These are phyloP conservation scores for Characodon lateralis DNA, from an alignment of 2,797 vertebrate genomes.

Conservation along the genomic window DNA sequence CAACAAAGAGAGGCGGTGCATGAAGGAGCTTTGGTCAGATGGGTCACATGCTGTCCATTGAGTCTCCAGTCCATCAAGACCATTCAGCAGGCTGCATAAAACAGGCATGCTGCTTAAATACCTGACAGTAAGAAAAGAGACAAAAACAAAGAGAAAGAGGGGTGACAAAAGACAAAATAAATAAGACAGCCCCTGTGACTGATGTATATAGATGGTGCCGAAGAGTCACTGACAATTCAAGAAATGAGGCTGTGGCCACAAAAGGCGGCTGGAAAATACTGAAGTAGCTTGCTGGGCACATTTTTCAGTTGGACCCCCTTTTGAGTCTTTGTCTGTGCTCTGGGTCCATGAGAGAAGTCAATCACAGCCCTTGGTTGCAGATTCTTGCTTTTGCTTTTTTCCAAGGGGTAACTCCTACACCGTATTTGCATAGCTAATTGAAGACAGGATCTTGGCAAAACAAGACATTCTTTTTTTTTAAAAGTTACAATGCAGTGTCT, in stretches of 20 bases:
- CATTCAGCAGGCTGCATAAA: slow-evolving; percentile 82
- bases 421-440: slow-evolving; percentile 66
- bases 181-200: slow-evolving; percentile 86
- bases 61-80: slow-evolving; percentile 80
- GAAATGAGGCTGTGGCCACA: slow-evolving; percentile 84
- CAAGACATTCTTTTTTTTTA: slow-evolving; percentile 46
- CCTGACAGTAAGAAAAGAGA: slow-evolving; percentile 84
- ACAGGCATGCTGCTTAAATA: slow-evolving; percentile 86
- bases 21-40: slow-evolving; percentile 85
- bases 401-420: slow-evolving; percentile 38
- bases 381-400: slow-evolving; percentile 42
- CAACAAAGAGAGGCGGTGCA: slow-evolving; percentile 82
- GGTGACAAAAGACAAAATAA: slow-evolving; percentile 85
- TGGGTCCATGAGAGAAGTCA: slow-evolving; percentile 83
- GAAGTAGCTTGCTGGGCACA: slow-evolving; percentile 82
- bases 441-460: slow-evolving; percentile 44
- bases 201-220: slow-evolving; percentile 85
- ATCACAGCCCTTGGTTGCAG: slow-evolving; percentile 74
- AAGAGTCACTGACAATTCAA: slow-evolving; percentile 85
- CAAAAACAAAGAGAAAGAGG: slow-evolving; percentile 81
- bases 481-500: slow-evolving; percentile 44
- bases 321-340: slow-evolving; percentile 82
- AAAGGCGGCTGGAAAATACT: slow-evolving; percentile 79
- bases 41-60: slow-evolving; percentile 87
- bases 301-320: slow-evolving; percentile 84